A percentile compares a stretch with the other conserved stretches of the same genome.
These are phyloP conservation scores for Tenthredo livida DNA, from an alignment of 2,888 invertebrate species.

Conservation along the genomic window DNA sequence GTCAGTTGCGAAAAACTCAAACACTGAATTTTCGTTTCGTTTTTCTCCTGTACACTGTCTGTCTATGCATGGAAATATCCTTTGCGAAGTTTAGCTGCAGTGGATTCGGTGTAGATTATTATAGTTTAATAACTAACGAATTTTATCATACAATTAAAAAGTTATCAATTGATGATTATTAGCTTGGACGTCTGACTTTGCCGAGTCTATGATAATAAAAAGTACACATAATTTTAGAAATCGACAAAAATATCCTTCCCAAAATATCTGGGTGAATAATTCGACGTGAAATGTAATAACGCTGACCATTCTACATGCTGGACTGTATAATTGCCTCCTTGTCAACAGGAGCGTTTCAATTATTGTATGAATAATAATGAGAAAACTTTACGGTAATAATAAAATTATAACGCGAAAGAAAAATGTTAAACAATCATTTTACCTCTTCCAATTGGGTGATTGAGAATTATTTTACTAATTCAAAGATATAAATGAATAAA, in stretches of 20 bases:
- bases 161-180: not conserved
- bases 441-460: not conserved
- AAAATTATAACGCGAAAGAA: not conserved
- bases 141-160: not conserved
- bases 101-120: not conserved
- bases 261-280: not conserved
- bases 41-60: not conserved
- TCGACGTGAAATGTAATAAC: not conserved
- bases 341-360: slow-evolving; percentile 5
- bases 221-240: not conserved
- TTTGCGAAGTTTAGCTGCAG: not conserved
- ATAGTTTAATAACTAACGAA: not conserved
- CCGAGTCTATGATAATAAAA: not conserved
- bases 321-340: slow-evolving; percentile 2
- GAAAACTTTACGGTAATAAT: not conserved
- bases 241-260: not conserved
- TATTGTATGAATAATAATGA: slow-evolving; percentile 24
- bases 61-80: not conserved
- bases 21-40: not conserved
- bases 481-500: not conserved
- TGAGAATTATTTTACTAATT: not conserved
- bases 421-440: not conserved
- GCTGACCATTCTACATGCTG: not conserved
- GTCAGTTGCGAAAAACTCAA: not conserved
- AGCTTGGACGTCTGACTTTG: not conserved